A percentile compares a stretch with the other conserved stretches of the same genome.
Conservation (phyloP, 2,888 invertebrate species). For the Empis livida region DNA sequence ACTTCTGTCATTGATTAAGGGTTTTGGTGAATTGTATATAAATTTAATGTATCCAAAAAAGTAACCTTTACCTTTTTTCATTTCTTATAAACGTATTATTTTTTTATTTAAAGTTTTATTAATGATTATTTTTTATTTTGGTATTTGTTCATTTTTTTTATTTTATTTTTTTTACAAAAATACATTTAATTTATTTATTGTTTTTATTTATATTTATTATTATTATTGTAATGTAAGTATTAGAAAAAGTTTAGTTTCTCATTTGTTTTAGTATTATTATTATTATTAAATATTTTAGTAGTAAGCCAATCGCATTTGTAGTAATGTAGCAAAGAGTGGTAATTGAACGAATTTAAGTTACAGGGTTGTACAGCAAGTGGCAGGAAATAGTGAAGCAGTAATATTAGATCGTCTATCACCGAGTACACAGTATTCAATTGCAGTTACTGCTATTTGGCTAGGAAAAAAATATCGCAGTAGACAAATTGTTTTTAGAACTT, state of each 20-base stretch:
- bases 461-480: constrained; percentile 73
- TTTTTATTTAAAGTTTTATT: too few relatives aligned
- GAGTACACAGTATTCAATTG: constrained; percentile 78
- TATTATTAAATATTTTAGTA: background rate
- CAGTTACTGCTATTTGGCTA: constrained; percentile 71
- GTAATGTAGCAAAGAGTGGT: constrained; percentile 29
- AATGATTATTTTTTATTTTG: too few relatives aligned
- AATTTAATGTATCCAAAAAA: too few relatives aligned
- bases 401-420: constrained; percentile 68
- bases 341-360: constrained; percentile 68
- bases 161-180: too few relatives aligned
- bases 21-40: too few relatives aligned
- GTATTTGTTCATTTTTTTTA: too few relatives aligned
- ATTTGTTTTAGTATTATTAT: background rate
- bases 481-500: constrained; percentile 80
- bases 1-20: too few relatives aligned
- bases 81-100: too few relatives aligned
- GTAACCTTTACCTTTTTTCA: too few relatives aligned
- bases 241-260: background rate
- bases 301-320: background rate
- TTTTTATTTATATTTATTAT: too few relatives aligned
- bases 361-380: constrained; percentile 86
- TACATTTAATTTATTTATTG: too few relatives aligned
- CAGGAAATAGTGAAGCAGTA: constrained; percentile 77
- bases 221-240: too few relatives aligned